These are phyloP conservation scores for Chymomyza amoena DNA, from an alignment of 2,888 invertebrate genomes.

Conservation along the genomic window DNA sequence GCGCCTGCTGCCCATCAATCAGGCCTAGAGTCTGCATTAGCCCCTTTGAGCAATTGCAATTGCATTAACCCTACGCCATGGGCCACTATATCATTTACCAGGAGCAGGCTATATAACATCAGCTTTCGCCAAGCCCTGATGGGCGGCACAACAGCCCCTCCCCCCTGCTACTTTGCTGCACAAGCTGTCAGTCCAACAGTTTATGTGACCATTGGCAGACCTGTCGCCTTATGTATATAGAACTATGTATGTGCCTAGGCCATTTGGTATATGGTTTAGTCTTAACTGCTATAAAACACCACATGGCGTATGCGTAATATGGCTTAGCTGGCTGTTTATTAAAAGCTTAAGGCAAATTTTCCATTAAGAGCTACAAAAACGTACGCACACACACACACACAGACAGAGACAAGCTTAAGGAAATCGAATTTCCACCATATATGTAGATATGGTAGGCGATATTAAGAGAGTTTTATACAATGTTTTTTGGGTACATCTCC, in stretches of 20 bases:
- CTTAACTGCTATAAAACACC: background rate
- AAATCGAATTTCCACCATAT: background rate
- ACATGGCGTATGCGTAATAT: slow-evolving; percentile 43
- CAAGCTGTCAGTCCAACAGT: slow-evolving; percentile 23
- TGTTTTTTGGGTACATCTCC: background rate
- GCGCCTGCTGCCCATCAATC: background rate
- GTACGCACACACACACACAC: background rate
- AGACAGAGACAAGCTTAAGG: background rate
- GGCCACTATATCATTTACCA: background rate
- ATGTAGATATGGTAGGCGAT: background rate
- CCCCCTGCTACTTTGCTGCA: background rate
- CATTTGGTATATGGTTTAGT: background rate
- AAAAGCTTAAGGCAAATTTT: slow-evolving; percentile 42
- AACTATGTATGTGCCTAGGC: no score
- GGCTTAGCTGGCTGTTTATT: slow-evolving; percentile 36
- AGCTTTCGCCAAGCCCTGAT: background rate
- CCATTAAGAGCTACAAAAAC: background rate
- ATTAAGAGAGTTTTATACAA: background rate
- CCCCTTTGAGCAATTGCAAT: slow-evolving; percentile 16
- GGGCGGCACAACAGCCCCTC: background rate
- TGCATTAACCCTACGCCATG: slow-evolving; percentile 11
- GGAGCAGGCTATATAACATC: background rate
- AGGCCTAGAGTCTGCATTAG: slow-evolving; percentile 10
- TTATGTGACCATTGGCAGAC: background rate
- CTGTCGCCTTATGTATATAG: no score